Evolutionary conservation across 2,797 vertebrate genomes (phyloP).

Genomic region (Erithacus rubecula): DNA sequence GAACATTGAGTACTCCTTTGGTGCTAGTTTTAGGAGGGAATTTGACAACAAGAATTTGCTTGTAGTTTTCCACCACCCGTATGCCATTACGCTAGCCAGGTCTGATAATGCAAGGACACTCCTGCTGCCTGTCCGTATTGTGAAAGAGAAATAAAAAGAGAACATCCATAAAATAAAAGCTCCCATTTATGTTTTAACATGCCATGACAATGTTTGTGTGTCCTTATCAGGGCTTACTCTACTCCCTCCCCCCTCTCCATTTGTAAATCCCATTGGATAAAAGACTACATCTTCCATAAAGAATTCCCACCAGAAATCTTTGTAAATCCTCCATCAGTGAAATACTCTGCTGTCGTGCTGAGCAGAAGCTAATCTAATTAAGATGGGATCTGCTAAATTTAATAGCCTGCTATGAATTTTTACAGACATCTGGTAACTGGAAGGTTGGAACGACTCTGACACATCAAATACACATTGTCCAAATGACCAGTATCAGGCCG

Average conservation of each 20-base stretch:
- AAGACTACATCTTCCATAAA: conserved; percentile 74
- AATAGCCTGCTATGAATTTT: conserved; percentile 82
- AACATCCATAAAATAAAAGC: conserved; percentile 68
- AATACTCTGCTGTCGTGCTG: conserved; percentile 74
- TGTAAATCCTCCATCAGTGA: conserved; percentile 75
- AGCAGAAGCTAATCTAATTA: conserved; percentile 82
- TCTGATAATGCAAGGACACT: conserved; percentile 29
- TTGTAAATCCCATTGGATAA: conserved; percentile 71
- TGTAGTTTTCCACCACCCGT: conserved; percentile 54
- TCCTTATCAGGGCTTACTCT: conserved; percentile 48
- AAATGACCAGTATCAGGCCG: conserved; percentile 68
- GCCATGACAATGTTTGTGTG: conserved; percentile 60
- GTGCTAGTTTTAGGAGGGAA: conserved; percentile 67
- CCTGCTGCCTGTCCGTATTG: neutral
- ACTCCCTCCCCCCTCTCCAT: conserved; percentile 1
- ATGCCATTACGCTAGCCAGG: conserved; percentile 33
- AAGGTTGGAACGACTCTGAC: conserved; percentile 69
- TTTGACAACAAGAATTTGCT: conserved; percentile 72
- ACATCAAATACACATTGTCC: conserved; percentile 72
- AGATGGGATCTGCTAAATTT: conserved; percentile 80
- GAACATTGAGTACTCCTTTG: conserved; percentile 62
- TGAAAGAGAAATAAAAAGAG: conserved; percentile 63
- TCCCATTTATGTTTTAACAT: conserved; percentile 64
- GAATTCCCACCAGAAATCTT: conserved; percentile 81
- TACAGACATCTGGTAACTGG: conserved; percentile 78